Evolutionary conservation across 2,888 invertebrate species (phyloP), one percentile per base, ranked within the genome.

Genomic region (Xestia c-nigrum): DNA sequence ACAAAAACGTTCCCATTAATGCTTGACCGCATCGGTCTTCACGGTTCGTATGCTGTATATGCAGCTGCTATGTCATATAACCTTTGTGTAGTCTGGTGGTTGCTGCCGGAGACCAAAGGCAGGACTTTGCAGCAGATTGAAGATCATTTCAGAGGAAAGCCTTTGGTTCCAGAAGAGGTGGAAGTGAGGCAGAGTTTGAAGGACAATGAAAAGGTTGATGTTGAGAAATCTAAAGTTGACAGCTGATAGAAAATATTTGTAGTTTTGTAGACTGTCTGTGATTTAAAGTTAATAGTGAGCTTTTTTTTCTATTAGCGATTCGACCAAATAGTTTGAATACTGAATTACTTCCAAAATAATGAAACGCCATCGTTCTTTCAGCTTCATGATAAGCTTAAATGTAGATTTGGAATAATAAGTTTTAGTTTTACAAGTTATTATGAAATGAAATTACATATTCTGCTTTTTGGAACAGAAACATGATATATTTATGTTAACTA

Each of bases 41-140:
- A 95, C 43, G 97, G 88, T 7, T 96, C 97, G 0, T 98, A 97
- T 89, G 87, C 95, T 5, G 87, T 97, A 67, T 98, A 97, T 88
- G 95, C 96, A 7, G 97, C 96, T 0, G 83, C 92, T 0, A 93
- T 97, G 78, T 93, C 97, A 0, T 91, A 97, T 64, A 88, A 84
- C 52, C 96, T 97, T 38, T 91, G 96, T 1, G 79, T 97, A 0
- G 96, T 97, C 61, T 94, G 97, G 75, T 95, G 96, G 67, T 89
- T 96, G 68, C 90, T 98, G 38, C 98, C 98, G 0, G 98, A 98
- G 91, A 98, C 98, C 0, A 97, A 97, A 80, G 97, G 97, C 14
- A 97, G 96, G 83, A 97, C 97, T 2, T 91, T 98, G 68, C 95
- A 97, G 76, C 97, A 98, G 90, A 98, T 98, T 70, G 98, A 98